Evolutionary conservation across 2,797 vertebrate species (phyloP), one percentile per base, ranked within the genome.

Genomic region (Adelosebastes latens): DNA sequence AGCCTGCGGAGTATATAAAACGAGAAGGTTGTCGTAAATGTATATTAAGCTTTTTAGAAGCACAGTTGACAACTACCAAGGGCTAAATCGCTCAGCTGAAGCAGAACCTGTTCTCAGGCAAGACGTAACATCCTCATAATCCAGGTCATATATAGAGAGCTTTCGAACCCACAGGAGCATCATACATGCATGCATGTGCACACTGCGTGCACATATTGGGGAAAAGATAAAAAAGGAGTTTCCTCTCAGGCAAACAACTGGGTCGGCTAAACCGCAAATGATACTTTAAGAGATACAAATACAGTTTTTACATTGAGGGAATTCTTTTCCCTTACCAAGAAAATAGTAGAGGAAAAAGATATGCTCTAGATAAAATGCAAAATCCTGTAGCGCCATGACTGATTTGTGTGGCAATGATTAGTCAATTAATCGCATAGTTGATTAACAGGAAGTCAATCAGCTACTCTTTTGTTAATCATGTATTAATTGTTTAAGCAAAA

Each of bases 1-100:
- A 93, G 94, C 93, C 91, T 58, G 81, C 71, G 32, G 94, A 89
- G 77, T 81, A 80, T 84, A 89, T 88, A 81, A 94, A 91, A 84
- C 29, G 60, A 89, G 80, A 91, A 88, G 87, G 73, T 88, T 93
- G 91, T 90, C 75, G 82, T 91, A 92, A 93, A 95, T 90, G 91
- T 91, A 91, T 92, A 90, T 94, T 86, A 92, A 93, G 89, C 90
- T 90, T 93, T 93, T 94, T 92, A 94, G 87, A 90, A 92, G 89
- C 84, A 73, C 77, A 73, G 84, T 88, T 89, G 86, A 93, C 93
- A 91, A 85, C 80, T 75, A 93, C 94, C 88, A 64, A 86, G 85
- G 89, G 94, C 92, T 86, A 92, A 93, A 94, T 93, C 71, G 84
- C 84, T 93, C 88, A 92, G 84, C 80, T 91, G 83, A 94, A 92